A percentile compares a stretch with the other conserved stretches of the same genome.
Evolutionary conservation across 1,140 invertebrate species (phyloP).

Genomic region (Rhysida immarginata): DNA sequence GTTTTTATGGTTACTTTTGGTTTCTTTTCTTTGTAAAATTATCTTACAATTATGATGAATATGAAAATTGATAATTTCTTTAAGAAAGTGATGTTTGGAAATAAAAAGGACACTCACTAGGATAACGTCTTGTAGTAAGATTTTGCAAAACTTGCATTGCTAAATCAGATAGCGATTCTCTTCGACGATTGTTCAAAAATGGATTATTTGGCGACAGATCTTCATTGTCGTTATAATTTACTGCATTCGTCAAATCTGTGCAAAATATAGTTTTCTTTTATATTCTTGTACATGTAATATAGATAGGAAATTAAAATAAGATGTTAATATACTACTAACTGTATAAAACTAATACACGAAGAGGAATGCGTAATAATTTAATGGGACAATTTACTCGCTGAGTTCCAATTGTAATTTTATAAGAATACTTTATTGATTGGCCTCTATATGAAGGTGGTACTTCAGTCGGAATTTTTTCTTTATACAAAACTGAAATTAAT

Average conservation of each 20-base stretch:
- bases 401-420: conserved; percentile 82
- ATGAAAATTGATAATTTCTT: no score
- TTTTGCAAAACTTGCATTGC: conserved; percentile 66
- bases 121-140: conserved; percentile 27
- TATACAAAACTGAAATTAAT: conserved; percentile 58
- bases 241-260: conserved; percentile 48
- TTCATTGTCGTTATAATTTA: conserved; percentile 61
- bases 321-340: conserved; percentile 52
- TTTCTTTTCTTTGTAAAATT: no score
- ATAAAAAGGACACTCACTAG: conserved; percentile 26
- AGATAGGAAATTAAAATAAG: conserved; percentile 9
- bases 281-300: conserved; percentile 17
- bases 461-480: conserved; percentile 73
- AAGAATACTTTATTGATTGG: conserved; percentile 84
- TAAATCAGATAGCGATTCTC: conserved; percentile 67
- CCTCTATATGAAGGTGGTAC: conserved; percentile 87
- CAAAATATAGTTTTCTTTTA: conserved; percentile 2
- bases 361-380: conserved; percentile 71
- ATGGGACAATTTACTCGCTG: conserved; percentile 63
- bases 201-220: conserved; percentile 80
- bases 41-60: no score
- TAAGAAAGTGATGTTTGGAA: no score
- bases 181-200: conserved; percentile 65
- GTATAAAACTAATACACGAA: conserved; percentile 72
- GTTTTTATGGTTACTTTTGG: no score